A percentile compares a stretch with the other conserved stretches of the same genome.
Conservation (phyloP, 2,888 invertebrate species). For the Caenorhabditis japonica region DNA sequence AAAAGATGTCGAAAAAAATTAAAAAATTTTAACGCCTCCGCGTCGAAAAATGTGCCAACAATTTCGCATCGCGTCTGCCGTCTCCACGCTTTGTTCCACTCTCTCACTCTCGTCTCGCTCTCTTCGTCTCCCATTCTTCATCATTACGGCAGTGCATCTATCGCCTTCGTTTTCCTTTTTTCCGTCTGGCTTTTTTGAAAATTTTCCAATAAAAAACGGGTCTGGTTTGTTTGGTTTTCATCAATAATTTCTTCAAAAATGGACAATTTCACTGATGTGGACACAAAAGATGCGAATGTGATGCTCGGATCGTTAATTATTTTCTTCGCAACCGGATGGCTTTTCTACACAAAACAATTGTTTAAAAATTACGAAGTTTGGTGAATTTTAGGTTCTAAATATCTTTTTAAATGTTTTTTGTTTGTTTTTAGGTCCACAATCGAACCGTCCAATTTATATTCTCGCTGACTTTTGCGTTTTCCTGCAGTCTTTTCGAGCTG, state of each 20-base stretch:
- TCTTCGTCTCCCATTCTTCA: slow-evolving; percentile 14
- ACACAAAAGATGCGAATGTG: slow-evolving; percentile 48
- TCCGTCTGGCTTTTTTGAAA: not conserved
- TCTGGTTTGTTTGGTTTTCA: too few species aligned
- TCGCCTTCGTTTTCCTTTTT: slow-evolving; percentile 2
- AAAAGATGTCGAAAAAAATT: too few species aligned
- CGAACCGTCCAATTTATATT: slow-evolving; percentile 91
- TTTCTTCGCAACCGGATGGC: slow-evolving; percentile 96
- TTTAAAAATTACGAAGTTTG: slow-evolving; percentile 66
- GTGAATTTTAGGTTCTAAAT: not conserved
- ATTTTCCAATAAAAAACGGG: not conserved
- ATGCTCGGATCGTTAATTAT: slow-evolving; percentile 77
- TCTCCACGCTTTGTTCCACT: too few species aligned
- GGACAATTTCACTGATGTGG: slow-evolving; percentile 36
- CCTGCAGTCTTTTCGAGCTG: slow-evolving; percentile 98
- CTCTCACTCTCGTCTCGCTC: too few species aligned
- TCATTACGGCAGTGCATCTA: not conserved
- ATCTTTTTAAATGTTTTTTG: not conserved
- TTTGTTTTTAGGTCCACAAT: slow-evolving; percentile 78
- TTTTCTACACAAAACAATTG: slow-evolving; percentile 93
- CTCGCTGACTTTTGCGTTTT: slow-evolving; percentile 93
- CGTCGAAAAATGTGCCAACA: too few species aligned
- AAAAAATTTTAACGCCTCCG: too few species aligned
- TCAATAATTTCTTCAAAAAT: too few species aligned
- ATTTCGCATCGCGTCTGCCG: not conserved